These are phyloP conservation scores for Aegypius monachus DNA, from an alignment of 2,113 vertebrate genomes.

Conservation along the genomic window DNA sequence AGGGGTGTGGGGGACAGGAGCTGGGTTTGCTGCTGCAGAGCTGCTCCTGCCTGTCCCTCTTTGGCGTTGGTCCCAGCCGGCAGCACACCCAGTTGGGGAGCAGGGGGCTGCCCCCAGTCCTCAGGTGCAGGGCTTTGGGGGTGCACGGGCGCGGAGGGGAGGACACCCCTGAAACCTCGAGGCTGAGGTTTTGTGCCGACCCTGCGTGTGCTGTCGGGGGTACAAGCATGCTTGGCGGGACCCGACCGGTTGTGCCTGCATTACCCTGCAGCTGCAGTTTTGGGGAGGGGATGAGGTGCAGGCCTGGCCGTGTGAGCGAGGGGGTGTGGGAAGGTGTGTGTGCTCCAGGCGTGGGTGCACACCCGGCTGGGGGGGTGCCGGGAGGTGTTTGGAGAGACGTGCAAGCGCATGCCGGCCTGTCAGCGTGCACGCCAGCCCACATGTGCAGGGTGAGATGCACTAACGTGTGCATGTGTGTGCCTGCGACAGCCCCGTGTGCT, in stretches of 20 bases:
- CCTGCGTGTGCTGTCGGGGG: rapidly evolving
- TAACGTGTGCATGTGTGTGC: too few species aligned
- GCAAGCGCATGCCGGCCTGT: background rate
- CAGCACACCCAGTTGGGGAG: background rate
- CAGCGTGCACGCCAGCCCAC: background rate
- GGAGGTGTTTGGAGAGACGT: background rate
- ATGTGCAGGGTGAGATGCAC: background rate
- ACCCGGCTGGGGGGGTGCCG: background rate
- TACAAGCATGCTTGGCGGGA: background rate
- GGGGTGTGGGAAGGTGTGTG: background rate
- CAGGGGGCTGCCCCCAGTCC: background rate
- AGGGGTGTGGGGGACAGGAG: background rate
- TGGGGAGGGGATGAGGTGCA: background rate
- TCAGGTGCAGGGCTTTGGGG: background rate
- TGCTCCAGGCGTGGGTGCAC: background rate
- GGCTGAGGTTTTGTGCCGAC: background rate
- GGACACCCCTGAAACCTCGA: background rate
- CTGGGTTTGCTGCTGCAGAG: background rate
- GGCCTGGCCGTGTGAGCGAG: background rate
- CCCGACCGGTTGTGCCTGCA: background rate
- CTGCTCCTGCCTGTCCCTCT: background rate
- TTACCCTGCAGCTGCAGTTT: background rate
- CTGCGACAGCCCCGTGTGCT: rapidly evolving
- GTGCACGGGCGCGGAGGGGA: rapidly evolving
- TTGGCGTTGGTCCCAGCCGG: background rate